Percentiles rank a stretch among this genome's conserved stretches.
These are phyloP conservation scores for Mastomys coucha DNA, from an alignment of 2,113 vertebrate species.

Conservation along the genomic window DNA sequence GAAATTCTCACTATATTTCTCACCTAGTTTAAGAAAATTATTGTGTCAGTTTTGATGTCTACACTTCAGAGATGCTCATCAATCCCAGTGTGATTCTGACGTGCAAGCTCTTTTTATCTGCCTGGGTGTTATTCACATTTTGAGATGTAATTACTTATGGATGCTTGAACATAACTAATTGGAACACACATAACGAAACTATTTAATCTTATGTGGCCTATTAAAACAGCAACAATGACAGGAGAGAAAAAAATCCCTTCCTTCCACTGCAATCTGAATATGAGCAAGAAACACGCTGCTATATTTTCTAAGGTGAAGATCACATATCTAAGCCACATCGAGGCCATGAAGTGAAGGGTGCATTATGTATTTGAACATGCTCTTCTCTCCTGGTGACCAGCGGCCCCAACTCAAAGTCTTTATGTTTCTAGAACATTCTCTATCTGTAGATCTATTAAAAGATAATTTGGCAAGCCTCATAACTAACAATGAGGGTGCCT, in stretches of 20 bases:
- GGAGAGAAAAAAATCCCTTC: not conserved
- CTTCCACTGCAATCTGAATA: not conserved
- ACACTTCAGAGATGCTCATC: not conserved
- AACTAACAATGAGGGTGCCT: not conserved
- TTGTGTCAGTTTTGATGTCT: not conserved
- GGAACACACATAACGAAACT: not conserved
- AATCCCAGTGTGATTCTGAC: not conserved
- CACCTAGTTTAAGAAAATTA: not conserved
- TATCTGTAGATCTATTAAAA: slow-evolving; percentile 9
- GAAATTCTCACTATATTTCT: not conserved
- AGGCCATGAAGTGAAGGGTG: slow-evolving; percentile 75
- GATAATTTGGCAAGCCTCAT: slow-evolving; percentile 22
- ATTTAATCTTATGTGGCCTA: not conserved
- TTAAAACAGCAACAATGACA: not conserved
- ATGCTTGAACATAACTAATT: slow-evolving; percentile 70
- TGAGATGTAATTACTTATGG: slow-evolving; percentile 25
- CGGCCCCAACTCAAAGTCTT: slow-evolving; percentile 57
- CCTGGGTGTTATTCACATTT: slow-evolving; percentile 67
- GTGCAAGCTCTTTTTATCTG: slow-evolving; percentile 19
- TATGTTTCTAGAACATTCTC: slow-evolving; percentile 42
- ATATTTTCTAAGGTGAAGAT: slow-evolving; percentile 44
- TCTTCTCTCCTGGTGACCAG: slow-evolving; percentile 50
- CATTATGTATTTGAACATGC: slow-evolving; percentile 54
- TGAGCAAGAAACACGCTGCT: not conserved
- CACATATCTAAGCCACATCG: slow-evolving; percentile 68